Conservation (phyloP, 1,140 invertebrate genomes). For the Hypsibius dujardini region DNA sequence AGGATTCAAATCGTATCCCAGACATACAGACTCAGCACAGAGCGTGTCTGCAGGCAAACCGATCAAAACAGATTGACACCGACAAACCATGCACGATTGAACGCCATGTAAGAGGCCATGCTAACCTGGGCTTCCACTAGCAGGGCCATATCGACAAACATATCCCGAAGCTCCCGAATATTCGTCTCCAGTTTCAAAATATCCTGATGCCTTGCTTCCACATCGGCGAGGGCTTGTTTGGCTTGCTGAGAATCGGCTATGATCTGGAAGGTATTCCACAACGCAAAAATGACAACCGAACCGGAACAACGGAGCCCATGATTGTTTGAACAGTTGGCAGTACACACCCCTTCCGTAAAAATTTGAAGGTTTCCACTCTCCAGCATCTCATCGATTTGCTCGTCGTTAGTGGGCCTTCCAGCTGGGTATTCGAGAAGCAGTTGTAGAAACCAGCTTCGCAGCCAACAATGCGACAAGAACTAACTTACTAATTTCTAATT, state of each 20-base stretch:
- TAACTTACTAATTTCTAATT: constrained; percentile 86
- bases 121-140: constrained; percentile 43
- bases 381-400: constrained; percentile 93
- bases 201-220: constrained; percentile 44
- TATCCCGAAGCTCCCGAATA: constrained; percentile 45
- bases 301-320: no score
- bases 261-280: constrained; percentile 32
- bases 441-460: no score
- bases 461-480: constrained; percentile 15
- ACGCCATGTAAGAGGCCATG: no score
- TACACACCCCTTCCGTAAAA: constrained; percentile 76
- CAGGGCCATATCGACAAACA: constrained; percentile 49
- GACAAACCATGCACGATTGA: no score
- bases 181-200: constrained; percentile 45
- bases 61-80: no score
- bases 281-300: no score
- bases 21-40: no score
- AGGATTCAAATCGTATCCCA: no score
- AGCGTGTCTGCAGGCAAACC: no score
- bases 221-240: constrained; percentile 45
- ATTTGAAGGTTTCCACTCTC: constrained; percentile 92
- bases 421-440: constrained; percentile 37
- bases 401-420: constrained; percentile 80
- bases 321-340: no score
- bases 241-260: constrained; percentile 46